Base-by-base conservation (phyloP, 2,797 vertebrate species). In the Bufotes viridis region DNA sequence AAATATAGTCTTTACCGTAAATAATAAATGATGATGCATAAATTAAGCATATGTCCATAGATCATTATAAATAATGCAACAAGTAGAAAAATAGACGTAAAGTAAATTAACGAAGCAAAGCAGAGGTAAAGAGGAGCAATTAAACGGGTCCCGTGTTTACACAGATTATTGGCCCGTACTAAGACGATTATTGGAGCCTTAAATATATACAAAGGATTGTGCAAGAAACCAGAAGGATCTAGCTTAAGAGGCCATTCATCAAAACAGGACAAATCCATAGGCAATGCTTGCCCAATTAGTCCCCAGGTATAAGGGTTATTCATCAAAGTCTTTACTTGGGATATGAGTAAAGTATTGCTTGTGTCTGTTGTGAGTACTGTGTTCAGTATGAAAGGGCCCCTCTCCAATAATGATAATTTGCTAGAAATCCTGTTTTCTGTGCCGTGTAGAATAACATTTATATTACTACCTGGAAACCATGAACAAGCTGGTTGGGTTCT, bases 171-270 rank as follows among this genome's bases (percentile, higher is more conserved):
- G 29, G 15, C 22, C 60, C 49, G 1, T 80, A 70, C 57, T 75
- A 82, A 57, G 79, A 22, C 82, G 86, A 87, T 87, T 81, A 82
- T 49, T 29, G 78, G 57, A 84, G 70, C 18, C 70, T 58, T 75
- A 60, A 76, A 74, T 69, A 75, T 14, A 63, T 61, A 82, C 82
- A 20, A 75, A 81, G 57, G 18, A 60, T 11, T 60, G 18, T 24
- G 69, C 6, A 12, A 49, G 17, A 26, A 75, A 84, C 14, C 26
- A 18, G 22, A 61, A 57, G 57, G 55, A 51, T 49, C 20, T 14
- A 14, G 18, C 70, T 20, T 18, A 60, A 10, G 18, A 42, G 70
- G 55, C 29, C 60, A 75, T 83, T 83, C 29, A 75, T 75, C 78
- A 87, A 60, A 58, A 61, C 8, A 4, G 20, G 34, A 29, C 58